Evolutionary conservation across 2,888 invertebrate species (phyloP).

Genomic region (Polydrusus cervinus): DNA sequence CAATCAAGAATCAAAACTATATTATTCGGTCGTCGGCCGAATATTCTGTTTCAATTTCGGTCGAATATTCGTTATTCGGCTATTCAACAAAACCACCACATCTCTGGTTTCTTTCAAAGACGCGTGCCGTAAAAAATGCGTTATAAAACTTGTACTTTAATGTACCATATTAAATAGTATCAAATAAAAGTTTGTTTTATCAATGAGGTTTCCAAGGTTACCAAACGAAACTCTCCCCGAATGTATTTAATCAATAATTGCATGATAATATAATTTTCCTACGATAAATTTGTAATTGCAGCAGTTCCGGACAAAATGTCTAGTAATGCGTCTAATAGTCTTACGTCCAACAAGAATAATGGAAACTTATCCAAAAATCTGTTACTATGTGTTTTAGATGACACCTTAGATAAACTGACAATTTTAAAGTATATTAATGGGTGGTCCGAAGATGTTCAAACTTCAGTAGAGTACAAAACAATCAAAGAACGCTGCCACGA

Average conservation of each 20-base stretch:
- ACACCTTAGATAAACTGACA: constrained; percentile 55
- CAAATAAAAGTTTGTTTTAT: not conserved
- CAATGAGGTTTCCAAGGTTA: not conserved
- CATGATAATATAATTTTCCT: not conserved
- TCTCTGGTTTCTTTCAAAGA: no score
- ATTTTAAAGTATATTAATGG: constrained; percentile 55
- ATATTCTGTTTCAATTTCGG: no score
- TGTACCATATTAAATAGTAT: no score
- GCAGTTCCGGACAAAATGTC: not conserved
- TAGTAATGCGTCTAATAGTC: not conserved
- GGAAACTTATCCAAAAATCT: constrained; percentile 40
- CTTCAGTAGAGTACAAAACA: constrained; percentile 48
- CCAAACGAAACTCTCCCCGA: not conserved
- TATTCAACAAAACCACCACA: no score
- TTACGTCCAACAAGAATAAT: not conserved
- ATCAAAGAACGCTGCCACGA: constrained; percentile 50
- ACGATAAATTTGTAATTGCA: no score
- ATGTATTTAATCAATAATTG: not conserved
- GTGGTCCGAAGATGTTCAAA: constrained; percentile 49
- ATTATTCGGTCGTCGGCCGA: no score
- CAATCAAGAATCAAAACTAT: no score
- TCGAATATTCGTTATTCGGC: no score
- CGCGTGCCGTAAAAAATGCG: no score
- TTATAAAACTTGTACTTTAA: no score
- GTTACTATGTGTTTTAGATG: constrained; percentile 48